phyloP scores from a whole-genome alignment of 2,797 vertebrate species.

The Trachops cirrhosus region DNA sequence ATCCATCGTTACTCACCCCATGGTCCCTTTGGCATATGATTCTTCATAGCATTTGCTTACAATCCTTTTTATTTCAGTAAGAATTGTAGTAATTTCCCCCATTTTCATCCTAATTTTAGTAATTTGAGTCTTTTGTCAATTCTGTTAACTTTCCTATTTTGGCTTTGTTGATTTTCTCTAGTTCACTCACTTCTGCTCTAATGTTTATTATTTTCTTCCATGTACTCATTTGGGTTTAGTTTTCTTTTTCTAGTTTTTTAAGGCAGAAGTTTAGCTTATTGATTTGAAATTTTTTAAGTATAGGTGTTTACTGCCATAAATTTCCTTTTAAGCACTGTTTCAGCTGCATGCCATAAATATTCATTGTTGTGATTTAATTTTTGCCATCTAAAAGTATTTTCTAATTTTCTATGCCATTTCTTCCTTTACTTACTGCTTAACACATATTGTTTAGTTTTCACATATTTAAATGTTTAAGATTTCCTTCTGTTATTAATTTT shows the following conservation, averaged over 20 bases:
- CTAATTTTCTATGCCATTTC: neutral
- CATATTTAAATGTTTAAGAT: neutral
- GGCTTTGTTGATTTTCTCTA: no score
- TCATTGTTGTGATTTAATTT: slow-evolving; percentile 7
- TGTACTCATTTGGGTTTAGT: no score
- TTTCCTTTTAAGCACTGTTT: neutral
- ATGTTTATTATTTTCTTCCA: no score
- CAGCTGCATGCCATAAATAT: neutral
- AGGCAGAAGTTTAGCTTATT: neutral
- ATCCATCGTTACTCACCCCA: neutral
- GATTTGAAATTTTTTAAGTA: slow-evolving; percentile 13
- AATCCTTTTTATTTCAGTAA: no score
- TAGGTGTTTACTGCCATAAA: neutral
- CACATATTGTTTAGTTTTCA: neutral
- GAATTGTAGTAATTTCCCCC: no score
- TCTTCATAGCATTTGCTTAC: neutral
- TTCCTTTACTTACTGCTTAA: neutral
- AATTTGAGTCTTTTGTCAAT: no score
- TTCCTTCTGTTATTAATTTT: slow-evolving; percentile 29
- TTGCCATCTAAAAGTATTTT: slow-evolving; percentile 9
- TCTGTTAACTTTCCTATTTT: no score
- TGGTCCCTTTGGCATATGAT: neutral
- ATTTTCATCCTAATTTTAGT: no score
- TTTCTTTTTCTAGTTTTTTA: no score
- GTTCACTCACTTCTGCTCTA: no score